A percentile compares a stretch with the other conserved stretches of the same genome.
phyloP scores from a whole-genome alignment of 2,888 invertebrate species.

The Aporophyla lueneburgensis region DNA sequence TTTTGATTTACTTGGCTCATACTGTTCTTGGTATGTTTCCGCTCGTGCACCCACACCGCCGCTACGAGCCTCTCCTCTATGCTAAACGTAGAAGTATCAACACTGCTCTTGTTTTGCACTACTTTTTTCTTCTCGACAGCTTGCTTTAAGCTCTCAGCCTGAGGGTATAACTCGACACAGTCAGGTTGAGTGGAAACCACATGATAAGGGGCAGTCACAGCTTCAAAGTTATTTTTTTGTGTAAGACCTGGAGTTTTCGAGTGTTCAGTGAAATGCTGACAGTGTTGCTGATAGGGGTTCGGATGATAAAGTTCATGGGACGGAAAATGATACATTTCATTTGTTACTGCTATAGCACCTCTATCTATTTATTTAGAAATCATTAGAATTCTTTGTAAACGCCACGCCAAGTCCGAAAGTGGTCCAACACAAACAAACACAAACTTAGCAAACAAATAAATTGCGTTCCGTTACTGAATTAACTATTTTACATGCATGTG shows the following conservation, averaged over 20 bases:
- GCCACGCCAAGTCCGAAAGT: not conserved
- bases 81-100: slow-evolving; percentile 79
- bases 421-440: no score
- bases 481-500: no score
- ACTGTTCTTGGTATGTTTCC: slow-evolving; percentile 76
- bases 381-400: not conserved
- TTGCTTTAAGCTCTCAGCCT: slow-evolving; percentile 2
- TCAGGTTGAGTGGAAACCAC: slow-evolving; percentile 30
- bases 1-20: slow-evolving; percentile 71
- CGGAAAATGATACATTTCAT: slow-evolving; percentile 73
- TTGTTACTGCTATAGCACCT: not conserved
- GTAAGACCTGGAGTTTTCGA: slow-evolving; percentile 56
- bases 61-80: slow-evolving; percentile 86
- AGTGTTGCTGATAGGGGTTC: slow-evolving; percentile 68
- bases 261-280: slow-evolving; percentile 59
- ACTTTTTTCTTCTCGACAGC: slow-evolving; percentile 46
- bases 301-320: slow-evolving; percentile 78
- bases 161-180: slow-evolving; percentile 10
- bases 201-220: slow-evolving; percentile 45
- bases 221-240: slow-evolving; percentile 49
- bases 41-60: slow-evolving; percentile 88
- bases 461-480: no score
- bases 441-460: no score
- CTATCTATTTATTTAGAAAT: not conserved
- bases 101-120: slow-evolving; percentile 53